phyloP scores from a whole-genome alignment of 2,797 vertebrate species.

The Epinephelus coioides region DNA sequence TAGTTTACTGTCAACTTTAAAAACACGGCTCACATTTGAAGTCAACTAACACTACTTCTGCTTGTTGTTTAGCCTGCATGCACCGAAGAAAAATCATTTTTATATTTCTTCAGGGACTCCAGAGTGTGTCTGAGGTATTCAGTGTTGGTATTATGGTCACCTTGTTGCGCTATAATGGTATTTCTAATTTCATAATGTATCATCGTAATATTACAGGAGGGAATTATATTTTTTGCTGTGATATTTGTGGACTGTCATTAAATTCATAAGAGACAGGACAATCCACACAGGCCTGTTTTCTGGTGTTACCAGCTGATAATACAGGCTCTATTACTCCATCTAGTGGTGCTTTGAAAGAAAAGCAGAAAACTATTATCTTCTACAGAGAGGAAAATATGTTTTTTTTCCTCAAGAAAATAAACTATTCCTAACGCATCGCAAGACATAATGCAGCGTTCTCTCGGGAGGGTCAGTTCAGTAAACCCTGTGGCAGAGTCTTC shows the following conservation, averaged over 20 bases:
- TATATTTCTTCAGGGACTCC: conserved; percentile 25
- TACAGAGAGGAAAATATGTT: not conserved
- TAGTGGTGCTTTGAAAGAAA: conserved; percentile 51
- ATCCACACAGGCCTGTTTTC: not conserved
- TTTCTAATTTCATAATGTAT: conserved; percentile 54
- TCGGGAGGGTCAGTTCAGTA: conserved; percentile 9
- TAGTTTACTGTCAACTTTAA: conserved; percentile 47
- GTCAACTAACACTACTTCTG: not conserved
- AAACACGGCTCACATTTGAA: conserved; percentile 44
- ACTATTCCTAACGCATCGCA: conserved; percentile 14
- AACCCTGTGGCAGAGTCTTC: conserved; percentile 39
- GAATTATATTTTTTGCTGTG: conserved; percentile 30
- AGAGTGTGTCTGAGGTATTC: conserved; percentile 2
- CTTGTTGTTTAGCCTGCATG: conserved; percentile 22
- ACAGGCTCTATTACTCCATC: conserved; percentile 64
- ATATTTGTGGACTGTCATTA: conserved; percentile 47
- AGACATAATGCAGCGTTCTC: conserved; percentile 20
- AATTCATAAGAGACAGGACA: conserved; percentile 18
- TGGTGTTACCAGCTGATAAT: not conserved
- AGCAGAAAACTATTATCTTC: not conserved
- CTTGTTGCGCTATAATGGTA: conserved; percentile 32
- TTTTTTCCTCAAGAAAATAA: conserved; percentile 19
- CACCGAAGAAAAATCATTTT: conserved; percentile 17
- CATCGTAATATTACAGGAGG: conserved; percentile 46
- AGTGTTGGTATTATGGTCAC: conserved; percentile 29